phyloP scores from a whole-genome alignment of 1,140 invertebrate species.

The Ctenoplectra terminalis region DNA sequence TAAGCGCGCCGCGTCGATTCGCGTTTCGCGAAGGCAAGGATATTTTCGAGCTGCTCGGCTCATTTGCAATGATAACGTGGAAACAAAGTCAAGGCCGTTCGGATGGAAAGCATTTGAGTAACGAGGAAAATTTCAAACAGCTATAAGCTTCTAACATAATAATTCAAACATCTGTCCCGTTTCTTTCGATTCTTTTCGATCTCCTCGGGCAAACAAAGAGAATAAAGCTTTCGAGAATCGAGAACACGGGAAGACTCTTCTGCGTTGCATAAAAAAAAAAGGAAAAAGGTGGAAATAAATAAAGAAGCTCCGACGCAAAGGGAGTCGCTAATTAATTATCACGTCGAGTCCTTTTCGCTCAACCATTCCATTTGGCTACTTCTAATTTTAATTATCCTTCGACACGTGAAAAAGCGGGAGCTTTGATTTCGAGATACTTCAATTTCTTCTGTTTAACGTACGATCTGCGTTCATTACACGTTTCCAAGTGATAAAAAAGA shows the following conservation, averaged over 20 bases:
- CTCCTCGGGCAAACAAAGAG: too few species aligned
- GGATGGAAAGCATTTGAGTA: background rate
- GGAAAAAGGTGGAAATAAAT: too few species aligned
- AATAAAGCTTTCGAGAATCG: background rate
- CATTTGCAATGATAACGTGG: conserved; percentile 39
- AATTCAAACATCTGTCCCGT: background rate
- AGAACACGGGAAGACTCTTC: background rate
- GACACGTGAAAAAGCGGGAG: background rate
- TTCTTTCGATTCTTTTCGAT: background rate
- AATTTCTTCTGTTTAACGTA: background rate
- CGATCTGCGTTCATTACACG: background rate
- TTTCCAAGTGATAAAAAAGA: background rate
- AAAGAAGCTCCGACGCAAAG: background rate
- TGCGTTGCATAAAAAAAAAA: background rate
- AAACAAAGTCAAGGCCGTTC: conserved; percentile 35
- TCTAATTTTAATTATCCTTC: conserved; percentile 3
- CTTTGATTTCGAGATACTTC: background rate
- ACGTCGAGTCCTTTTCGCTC: too few species aligned
- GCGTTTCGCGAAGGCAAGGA: background rate
- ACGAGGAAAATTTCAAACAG: background rate
- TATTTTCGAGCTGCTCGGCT: conserved; percentile 1
- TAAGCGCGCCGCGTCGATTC: background rate
- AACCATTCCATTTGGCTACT: background rate
- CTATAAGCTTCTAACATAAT: background rate
- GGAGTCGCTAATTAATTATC: conserved; percentile 2